Evolutionary conservation across 2,888 invertebrate species (phyloP).

Genomic region (Scaptomyza polygonia): DNA sequence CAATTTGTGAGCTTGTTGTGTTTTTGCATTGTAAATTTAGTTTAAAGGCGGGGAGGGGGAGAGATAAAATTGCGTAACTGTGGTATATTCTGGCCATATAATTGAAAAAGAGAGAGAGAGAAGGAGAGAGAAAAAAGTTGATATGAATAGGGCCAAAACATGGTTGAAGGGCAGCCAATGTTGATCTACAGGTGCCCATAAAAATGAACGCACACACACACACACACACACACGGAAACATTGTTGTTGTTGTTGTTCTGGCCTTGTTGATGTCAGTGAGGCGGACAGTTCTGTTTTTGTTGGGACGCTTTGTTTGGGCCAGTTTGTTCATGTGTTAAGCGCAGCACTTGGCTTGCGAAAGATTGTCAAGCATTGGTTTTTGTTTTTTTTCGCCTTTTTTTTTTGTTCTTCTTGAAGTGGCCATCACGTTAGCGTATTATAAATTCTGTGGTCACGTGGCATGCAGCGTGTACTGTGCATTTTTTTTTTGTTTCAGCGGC

Average conservation of each 20-base stretch:
- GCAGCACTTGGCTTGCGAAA: conserved; percentile 40
- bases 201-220: conserved; percentile 40
- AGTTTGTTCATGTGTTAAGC: conserved; percentile 55
- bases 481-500: conserved; percentile 28
- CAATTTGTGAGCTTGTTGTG: conserved; percentile 10
- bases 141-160: conserved; percentile 60
- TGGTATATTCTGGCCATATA: conserved; percentile 27
- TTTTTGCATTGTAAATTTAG: conserved; percentile 27
- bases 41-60: conserved; percentile 6
- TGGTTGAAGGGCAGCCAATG: conserved; percentile 70
- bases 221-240: conserved; percentile 9
- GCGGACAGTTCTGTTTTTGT: conserved; percentile 40
- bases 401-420: too few relatives aligned
- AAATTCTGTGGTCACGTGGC: conserved; percentile 58
- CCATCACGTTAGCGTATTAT: conserved; percentile 54
- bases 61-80: conserved; percentile 22
- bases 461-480: conserved; percentile 6
- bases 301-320: conserved; percentile 29
- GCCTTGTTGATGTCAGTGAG: conserved; percentile 32
- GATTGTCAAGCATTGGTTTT: conserved; percentile 68
- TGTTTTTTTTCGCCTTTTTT: conserved; percentile 11
- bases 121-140: conserved; percentile 2
- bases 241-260: conserved; percentile 9
- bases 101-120: conserved; percentile 1
- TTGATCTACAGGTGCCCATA: conserved; percentile 65